Base-by-base conservation (phyloP, 2,888 invertebrate species). In the Arctia plantaginis region DNA sequence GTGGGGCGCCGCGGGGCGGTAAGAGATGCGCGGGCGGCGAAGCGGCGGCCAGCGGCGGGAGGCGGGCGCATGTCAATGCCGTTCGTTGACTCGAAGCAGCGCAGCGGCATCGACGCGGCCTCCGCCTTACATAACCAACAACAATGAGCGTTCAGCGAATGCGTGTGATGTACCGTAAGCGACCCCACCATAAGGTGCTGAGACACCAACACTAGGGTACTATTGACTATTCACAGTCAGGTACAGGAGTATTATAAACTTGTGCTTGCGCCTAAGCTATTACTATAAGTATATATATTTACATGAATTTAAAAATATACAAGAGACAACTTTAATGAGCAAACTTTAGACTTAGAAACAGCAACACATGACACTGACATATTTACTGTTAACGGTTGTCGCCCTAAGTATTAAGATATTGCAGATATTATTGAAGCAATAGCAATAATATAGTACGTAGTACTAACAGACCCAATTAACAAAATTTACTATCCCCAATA, bases 91-190 rank as follows among this genome's bases (percentile, higher is more conserved):
- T 95, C 94, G 92, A 87, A 90, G 90, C 93, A 91, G 91, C 93
- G 89, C 93, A 91, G 91, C 93, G 92, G 91, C 93, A 92, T 91
- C 94, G 94, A 86, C 90, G 93, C 92, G 95, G 95, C 94, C 94
- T 94, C 95, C 92, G 92, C 91, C 95, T 95, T 95, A 95, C 95
- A 95, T 95, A 95, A 95, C 94, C 94, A 93, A 87, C 95, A 93
- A 94, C 95, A 94, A 94, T 93, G 90, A 92, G 91, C 92, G 92
- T 87, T 90, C 89, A 85, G 85, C 90, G 89, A 92, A 91, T 93
- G 93, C 93, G 92, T 94, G 91, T 87, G 91, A 92, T 93, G 92
- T 93, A 90, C 91, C 88, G 85, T 82, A 35, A 59, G 83, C 81
- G 84, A 85, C 83, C 85, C 81, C 84, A 83, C 81, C 78, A 75